Conservation (phyloP, 2,888 invertebrate species). For the Acrocyrtus sp. region DNA sequence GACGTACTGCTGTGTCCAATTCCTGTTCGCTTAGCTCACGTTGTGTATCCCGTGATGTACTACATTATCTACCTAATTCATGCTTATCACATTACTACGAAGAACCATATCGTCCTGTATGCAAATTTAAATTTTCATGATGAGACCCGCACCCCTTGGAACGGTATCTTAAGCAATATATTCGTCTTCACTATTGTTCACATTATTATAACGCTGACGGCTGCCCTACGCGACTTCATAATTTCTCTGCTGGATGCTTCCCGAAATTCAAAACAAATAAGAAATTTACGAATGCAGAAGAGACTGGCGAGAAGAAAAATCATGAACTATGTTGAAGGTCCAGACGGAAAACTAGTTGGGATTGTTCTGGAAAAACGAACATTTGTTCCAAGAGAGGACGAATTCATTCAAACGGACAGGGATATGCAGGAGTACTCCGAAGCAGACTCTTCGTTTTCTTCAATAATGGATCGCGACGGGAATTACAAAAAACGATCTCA, state of each 20-base stretch:
- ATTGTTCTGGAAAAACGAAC: slow-evolving; percentile 35
- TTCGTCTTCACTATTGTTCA: background rate
- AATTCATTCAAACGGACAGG: slow-evolving; percentile 11
- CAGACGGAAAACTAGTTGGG: slow-evolving; percentile 26
- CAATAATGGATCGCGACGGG: background rate
- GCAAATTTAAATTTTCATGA: background rate
- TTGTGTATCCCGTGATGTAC: slow-evolving; percentile 20
- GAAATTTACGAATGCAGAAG: slow-evolving; percentile 40
- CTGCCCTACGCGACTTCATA: slow-evolving; percentile 19
- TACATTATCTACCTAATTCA: background rate
- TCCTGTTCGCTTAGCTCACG: slow-evolving; percentile 27
- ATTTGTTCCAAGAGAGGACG: background rate
- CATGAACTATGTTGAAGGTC: slow-evolving; percentile 34
- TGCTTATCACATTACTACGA: background rate
- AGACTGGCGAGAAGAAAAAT: slow-evolving; percentile 35
- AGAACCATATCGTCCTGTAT: background rate
- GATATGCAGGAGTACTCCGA: background rate
- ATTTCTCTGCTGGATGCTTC: slow-evolving; percentile 38
- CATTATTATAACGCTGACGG: background rate
- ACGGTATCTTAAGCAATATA: background rate
- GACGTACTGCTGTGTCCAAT: slow-evolving; percentile 37
- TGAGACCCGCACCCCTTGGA: background rate
- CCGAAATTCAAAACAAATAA: slow-evolving; percentile 14
- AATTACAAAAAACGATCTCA: background rate
- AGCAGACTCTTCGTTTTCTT: background rate